Conservation (phyloP, 2,888 invertebrate genomes). For the Erynnis tages region DNA sequence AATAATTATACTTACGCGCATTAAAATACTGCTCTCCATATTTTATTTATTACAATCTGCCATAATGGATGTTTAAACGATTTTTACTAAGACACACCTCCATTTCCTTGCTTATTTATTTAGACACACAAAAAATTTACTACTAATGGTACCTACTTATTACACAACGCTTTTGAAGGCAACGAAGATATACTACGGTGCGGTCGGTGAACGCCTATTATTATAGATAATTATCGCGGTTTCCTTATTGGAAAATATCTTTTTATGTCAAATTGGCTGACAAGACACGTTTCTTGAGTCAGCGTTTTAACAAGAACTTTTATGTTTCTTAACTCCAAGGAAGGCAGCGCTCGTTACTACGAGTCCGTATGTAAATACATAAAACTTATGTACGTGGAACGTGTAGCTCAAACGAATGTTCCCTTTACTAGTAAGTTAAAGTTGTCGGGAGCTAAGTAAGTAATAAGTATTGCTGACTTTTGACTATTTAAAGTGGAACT, state of each 20-base stretch:
- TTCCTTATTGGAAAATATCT: slow-evolving; percentile 32
- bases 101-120: too few species aligned
- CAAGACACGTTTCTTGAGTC: slow-evolving; percentile 17
- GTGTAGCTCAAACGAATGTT: too few species aligned
- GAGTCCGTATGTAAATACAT: not conserved
- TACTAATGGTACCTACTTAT: not conserved
- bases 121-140: not conserved
- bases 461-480: too few species aligned
- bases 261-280: slow-evolving; percentile 17
- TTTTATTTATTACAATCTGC: too few species aligned
- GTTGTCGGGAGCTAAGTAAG: too few species aligned
- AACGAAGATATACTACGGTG: not conserved
- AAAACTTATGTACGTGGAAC: too few species aligned
- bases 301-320: slow-evolving; percentile 19
- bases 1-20: too few species aligned
- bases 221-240: slow-evolving; percentile 18
- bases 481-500: too few species aligned
- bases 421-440: too few species aligned
- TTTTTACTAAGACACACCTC: too few species aligned
- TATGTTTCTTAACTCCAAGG: slow-evolving; percentile 7
- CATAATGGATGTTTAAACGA: too few species aligned
- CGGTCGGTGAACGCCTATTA: slow-evolving; percentile 3
- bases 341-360: slow-evolving; percentile 4
- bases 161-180: not conserved
- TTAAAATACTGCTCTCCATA: too few species aligned